phyloP scores from a whole-genome alignment of 2,888 invertebrate species.

The Lithophane leautieri region DNA sequence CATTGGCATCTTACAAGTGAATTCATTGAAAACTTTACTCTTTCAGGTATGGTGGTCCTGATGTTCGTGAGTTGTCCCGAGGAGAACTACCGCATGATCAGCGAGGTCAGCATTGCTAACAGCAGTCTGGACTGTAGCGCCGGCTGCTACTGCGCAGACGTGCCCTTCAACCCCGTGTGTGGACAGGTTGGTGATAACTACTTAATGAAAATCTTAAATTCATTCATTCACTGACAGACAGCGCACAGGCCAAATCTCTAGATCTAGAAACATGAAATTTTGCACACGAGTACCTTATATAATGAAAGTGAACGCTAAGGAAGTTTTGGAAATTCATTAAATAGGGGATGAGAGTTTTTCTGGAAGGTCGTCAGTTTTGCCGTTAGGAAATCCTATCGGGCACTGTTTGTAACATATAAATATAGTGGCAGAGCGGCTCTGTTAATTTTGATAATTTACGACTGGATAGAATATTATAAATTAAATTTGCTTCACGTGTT shows the following conservation, averaged over 20 bases:
- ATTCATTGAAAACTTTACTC: not conserved
- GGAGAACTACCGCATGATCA: conserved; percentile 94
- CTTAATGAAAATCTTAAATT: not conserved
- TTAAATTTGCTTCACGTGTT: not conserved
- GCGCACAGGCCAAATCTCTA: not conserved
- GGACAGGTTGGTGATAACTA: conserved; percentile 86
- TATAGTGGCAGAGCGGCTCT: too few relatives aligned
- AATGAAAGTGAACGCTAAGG: not conserved
- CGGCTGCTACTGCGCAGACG: conserved; percentile 93
- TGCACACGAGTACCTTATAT: too few relatives aligned
- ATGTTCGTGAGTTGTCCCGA: conserved; percentile 98
- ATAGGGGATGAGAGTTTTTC: not conserved
- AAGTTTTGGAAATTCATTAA: not conserved
- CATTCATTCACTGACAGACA: not conserved
- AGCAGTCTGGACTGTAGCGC: conserved; percentile 89
- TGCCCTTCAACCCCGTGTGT: conserved; percentile 96
- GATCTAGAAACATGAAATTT: not conserved
- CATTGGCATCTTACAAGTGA: not conserved
- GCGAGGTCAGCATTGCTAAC: conserved; percentile 72
- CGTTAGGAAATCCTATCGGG: not conserved
- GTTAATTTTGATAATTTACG: too few relatives aligned
- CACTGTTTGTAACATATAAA: not conserved
- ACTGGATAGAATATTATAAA: not conserved
- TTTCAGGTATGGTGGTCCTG: conserved; percentile 94
- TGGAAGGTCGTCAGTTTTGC: not conserved